These are phyloP conservation scores for Homalodisca vitripennis DNA, from an alignment of 1,140 invertebrate genomes.

Conservation along the genomic window DNA sequence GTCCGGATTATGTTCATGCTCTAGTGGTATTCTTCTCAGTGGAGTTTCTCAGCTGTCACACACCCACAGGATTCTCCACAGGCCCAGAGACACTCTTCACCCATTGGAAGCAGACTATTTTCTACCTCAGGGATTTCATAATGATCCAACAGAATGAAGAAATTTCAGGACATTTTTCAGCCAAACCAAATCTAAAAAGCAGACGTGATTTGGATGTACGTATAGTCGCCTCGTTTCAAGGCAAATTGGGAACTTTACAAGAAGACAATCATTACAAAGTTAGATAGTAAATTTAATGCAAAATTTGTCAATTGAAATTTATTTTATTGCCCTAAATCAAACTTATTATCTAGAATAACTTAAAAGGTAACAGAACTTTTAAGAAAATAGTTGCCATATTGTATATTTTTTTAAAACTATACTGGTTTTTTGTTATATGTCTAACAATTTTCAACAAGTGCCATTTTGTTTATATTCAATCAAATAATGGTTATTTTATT, in stretches of 20 bases:
- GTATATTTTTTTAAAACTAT: too few relatives aligned
- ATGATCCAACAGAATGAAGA: conserved; percentile 73
- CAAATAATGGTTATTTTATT: too few relatives aligned
- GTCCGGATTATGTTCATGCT: conserved; percentile 98
- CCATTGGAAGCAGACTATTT: conserved; percentile 99
- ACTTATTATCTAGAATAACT: not conserved
- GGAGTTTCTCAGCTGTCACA: conserved; percentile 99
- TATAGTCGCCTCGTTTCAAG: conserved; percentile 91
- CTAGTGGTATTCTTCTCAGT: conserved; percentile 98
- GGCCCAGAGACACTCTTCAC: conserved; percentile 96
- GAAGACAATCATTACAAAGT: conserved; percentile 94
- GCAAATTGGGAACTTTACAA: conserved; percentile 85
- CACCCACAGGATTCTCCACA: conserved; percentile 96
- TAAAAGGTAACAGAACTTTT: too few relatives aligned
- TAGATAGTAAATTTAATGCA: conserved; percentile 69
- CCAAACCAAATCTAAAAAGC: conserved; percentile 94
- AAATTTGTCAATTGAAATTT: too few relatives aligned
- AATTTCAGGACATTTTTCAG: conserved; percentile 85
- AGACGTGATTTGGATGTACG: conserved; percentile 96
- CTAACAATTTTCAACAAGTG: too few relatives aligned
- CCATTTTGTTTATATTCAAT: too few relatives aligned
- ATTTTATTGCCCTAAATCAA: not conserved
- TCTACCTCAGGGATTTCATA: conserved; percentile 7
- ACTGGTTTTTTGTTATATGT: too few relatives aligned
- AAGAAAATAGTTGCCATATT: too few relatives aligned